Evolutionary conservation across 2,888 invertebrate species (phyloP).

Genomic region (Poecilobothrus nobilitatus): DNA sequence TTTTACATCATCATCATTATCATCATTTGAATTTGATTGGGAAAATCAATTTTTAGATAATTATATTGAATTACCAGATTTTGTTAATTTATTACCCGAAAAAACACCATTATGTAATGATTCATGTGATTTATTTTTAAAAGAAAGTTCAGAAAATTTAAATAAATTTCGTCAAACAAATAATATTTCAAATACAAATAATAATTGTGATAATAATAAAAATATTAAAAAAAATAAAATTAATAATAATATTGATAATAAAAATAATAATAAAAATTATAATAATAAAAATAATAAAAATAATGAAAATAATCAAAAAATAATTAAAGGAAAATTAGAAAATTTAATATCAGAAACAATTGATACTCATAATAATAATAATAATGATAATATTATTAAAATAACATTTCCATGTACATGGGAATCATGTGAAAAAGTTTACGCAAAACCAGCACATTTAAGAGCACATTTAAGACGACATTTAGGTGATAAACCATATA

Average conservation of each 20-base stretch:
- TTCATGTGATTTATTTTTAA: conserved; percentile 48
- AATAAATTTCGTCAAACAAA: conserved; percentile 25
- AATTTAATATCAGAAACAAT: conserved; percentile 19
- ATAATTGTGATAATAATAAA: not conserved
- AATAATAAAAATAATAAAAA: conserved; percentile 6
- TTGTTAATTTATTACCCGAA: conserved; percentile 43
- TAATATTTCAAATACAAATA: not conserved
- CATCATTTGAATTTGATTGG: conserved; percentile 32
- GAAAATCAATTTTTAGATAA: conserved; percentile 39
- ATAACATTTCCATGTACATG: conserved; percentile 62
- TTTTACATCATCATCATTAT: too few species aligned
- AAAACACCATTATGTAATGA: conserved; percentile 51
- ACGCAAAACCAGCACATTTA: conserved; percentile 83
- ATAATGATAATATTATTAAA: conserved; percentile 38
- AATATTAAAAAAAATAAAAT: not conserved
- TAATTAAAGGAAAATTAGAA: conserved; percentile 15
- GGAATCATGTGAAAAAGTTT: conserved; percentile 66
- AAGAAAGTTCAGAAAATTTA: conserved; percentile 43
- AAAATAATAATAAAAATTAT: conserved; percentile 5
- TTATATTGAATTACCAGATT: conserved; percentile 39
- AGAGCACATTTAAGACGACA: conserved; percentile 82
- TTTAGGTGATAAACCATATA: conserved; percentile 67
- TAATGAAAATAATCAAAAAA: not conserved
- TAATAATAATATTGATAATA: conserved; percentile 2
- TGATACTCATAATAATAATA: not conserved